Base-by-base conservation (phyloP, 2,888 invertebrate species). In the Scelioninae gen. 2 region DNA sequence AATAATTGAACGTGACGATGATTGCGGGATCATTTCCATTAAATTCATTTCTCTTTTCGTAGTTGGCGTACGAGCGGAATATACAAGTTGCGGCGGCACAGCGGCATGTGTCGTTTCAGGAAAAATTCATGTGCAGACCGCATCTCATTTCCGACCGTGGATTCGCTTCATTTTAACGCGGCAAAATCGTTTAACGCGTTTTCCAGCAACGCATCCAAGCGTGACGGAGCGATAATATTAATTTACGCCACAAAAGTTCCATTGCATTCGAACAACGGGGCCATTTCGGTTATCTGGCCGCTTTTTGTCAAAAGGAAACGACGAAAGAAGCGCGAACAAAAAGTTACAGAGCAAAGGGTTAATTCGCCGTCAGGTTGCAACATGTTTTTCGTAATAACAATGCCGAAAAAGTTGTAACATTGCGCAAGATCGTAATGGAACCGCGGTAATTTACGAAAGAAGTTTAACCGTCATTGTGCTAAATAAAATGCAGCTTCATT, bases 121-220 rank as follows among this genome's bases (percentile, higher is more conserved):
- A 61, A 70, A 70, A 53, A 55, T 55, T 48, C 55, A 60, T 53
- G 61, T 69, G 61, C 22, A 31, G 55, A 61, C 52, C 61, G 69
- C 61, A 48, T 70, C 69, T 70, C 69, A 70, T 70, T 70, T 70
- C 69, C 69, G 61, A 35, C 61, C 16, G 55, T 48, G 53, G 70
- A 63, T 70, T 41, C 63, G 63, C 63, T 63, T 63, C 69, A 55
- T 63, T 70, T 63, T 65, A 31, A 46, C 69, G 39, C 39, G 46
- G 55, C 53, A 18, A 55, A 70, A 63, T 70, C 69, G 53, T 70
- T 70, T 63, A 70, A 70, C 43, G 57, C 70, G 16, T 70, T 70
- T 70, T 70, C 46, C 50, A 70, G 69, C 50, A 70, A 57, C 35
- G 70, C 63, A 70, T 25, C 33, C 70, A 37, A 70, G 70, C 63